Evolutionary conservation across 2,888 invertebrate species (phyloP), one percentile per base, ranked within the genome.

Genomic region (Drosophila stalkeri): DNA sequence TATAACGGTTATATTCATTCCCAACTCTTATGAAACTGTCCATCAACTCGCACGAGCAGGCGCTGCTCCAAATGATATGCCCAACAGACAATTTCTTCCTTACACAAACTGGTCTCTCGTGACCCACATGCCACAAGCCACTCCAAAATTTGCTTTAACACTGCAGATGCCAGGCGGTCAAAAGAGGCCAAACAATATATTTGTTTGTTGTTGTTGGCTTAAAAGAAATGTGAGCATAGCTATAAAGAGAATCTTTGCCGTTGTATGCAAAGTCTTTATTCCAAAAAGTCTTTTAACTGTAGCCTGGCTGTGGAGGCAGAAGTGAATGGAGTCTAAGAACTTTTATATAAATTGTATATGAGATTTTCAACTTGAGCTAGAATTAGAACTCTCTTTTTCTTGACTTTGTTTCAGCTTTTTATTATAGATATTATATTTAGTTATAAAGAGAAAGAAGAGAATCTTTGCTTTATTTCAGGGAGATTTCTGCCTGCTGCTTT

Each of bases 81-180:
- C 73, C 67, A 75, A 55, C 68, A 27, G 62, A 23, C 71, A 80
- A 85, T 77, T 82, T 85, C 88, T 82, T 89, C 77, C 85, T 87
- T 64, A 51, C 74, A 59, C 64, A 87, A 86, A 86, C 86, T 87
- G 86, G 86, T 86, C 90, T 82, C 76, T 76, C 75, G 75, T 86
- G 86, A 86, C 86, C 86, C 83, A 86, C 83, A 52, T 68, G 76
- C 46, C 52, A 54, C 46, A 55, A 54, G 35, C 39, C 55, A 52
- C 35, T 64, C 57, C 63, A 60, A 60, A 51, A 14, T 51, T 51
- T 64, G n/a, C 47, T 71, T 81, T 69, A 77, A 77, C 77, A 73
- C 79, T 68, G 49, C 62, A 35, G 60, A 7, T 51, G 49, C 72
- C 23, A n/a, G 3, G 18, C 33, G 41, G 33, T 35, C 7, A 14